Conservation (phyloP, 2,797 vertebrate species). For the Columba guinea region DNA sequence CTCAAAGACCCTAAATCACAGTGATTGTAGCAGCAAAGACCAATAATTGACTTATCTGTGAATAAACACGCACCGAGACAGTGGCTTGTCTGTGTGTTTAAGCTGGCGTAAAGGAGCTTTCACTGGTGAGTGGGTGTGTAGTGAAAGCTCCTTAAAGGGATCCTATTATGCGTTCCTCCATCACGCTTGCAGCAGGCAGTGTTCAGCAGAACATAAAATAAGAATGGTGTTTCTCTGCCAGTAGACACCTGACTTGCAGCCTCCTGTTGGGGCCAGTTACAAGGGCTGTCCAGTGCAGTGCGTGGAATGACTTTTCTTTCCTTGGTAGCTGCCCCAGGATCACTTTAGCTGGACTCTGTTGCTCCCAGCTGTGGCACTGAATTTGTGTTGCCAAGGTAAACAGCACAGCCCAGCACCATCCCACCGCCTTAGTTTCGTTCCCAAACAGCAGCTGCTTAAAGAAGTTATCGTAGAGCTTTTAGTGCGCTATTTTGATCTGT, state of each 20-base stretch:
- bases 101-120: slow-evolving; percentile 65
- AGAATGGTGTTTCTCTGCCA: slow-evolving; percentile 59
- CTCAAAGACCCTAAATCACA: background rate
- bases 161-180: slow-evolving; percentile 52
- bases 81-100: slow-evolving; percentile 46
- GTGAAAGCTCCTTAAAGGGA: slow-evolving; percentile 65
- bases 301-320: slow-evolving; percentile 60
- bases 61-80: slow-evolving; percentile 29
- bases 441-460: slow-evolving; percentile 42
- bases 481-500: slow-evolving; percentile 29
- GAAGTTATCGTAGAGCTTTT: slow-evolving; percentile 53
- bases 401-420: slow-evolving; percentile 45
- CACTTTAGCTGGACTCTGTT: slow-evolving; percentile 58
- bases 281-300: slow-evolving; percentile 34
- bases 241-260: slow-evolving; percentile 61
- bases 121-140: slow-evolving; percentile 51
- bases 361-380: slow-evolving; percentile 60
- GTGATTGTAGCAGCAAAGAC: background rate
- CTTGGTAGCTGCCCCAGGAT: slow-evolving; percentile 61
- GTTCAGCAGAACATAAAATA: background rate
- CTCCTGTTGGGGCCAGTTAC: slow-evolving; percentile 63
- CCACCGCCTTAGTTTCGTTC: slow-evolving; percentile 16
- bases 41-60: slow-evolving; percentile 61
- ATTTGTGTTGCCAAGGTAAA: slow-evolving; percentile 68
- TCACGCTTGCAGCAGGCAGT: background rate